Evolutionary conservation across 2,797 vertebrate genomes (phyloP), one percentile per base, ranked within the genome.

Genomic region (Mallotus villosus): DNA sequence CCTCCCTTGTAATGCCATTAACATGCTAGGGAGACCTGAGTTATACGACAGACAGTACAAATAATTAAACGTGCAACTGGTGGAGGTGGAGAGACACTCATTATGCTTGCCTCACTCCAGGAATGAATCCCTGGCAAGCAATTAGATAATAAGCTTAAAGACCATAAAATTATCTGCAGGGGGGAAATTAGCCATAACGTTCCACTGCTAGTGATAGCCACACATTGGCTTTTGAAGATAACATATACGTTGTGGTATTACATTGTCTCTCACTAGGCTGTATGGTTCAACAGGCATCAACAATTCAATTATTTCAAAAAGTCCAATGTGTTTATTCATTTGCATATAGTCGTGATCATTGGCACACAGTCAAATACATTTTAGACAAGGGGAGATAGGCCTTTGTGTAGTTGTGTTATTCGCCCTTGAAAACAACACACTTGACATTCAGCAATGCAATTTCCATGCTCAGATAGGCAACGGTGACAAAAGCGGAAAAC

Each of bases 131-230:
- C 89, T 88, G 92, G 93, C 93, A 89, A 93, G 90, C 93, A 95
- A 94, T 97, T 96, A 95, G 94, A 95, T 95, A 95, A 97, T 95
- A 94, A 92, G 93, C 94, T 95, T 96, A 95, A 96, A 93, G 92
- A 95, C 92, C 94, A 94, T 94, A 88, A 90, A 89, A 93, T 93
- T 81, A 84, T 82, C 76, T 81, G 84, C 73, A 78, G 87, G 78
- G 86, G 86, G 86, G 89, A 89, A 91, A 92, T 93, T 91, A 93
- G 88, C 87, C 85, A 77, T 89, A 68, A 61, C 46, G 62, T 69
- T 63, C 32, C 41, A 9, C 59, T 29, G 22, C 24, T 61, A 61
- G 59, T 12, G 59, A 88, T 85, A 86, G 81, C 77, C 86, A 82
- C 87, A 92, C 81, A 86, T 85, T 91, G 86, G 78, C 77, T 82